Evolutionary conservation across 2,888 invertebrate species (phyloP).

Genomic region (Acrobeloides nanus): DNA sequence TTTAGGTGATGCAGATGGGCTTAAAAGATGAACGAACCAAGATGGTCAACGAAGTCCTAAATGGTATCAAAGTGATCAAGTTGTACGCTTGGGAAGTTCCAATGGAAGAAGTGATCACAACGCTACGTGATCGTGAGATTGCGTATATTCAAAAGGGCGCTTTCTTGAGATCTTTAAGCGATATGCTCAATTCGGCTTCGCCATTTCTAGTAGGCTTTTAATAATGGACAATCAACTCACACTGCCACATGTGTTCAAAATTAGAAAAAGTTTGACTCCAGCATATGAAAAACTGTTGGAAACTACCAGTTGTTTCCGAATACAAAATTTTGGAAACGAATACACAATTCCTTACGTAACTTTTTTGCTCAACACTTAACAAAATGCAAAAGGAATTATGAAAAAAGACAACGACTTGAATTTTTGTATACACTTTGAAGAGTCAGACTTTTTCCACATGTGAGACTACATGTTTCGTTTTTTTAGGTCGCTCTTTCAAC

Average conservation of each 20-base stretch:
- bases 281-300: too few relatives aligned
- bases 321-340: too few relatives aligned
- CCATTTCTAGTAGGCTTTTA: slow-evolving; percentile 42
- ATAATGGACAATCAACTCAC: too few relatives aligned
- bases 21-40: slow-evolving; percentile 86
- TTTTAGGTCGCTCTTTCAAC: slow-evolving; percentile 46
- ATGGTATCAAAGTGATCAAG: slow-evolving; percentile 70
- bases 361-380: too few relatives aligned
- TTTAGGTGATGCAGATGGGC: slow-evolving; percentile 73
- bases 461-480: slow-evolving; percentile 32
- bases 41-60: slow-evolving; percentile 83
- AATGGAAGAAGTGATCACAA: slow-evolving; percentile 44
- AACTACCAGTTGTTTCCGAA: too few relatives aligned
- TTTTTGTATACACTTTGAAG: too few relatives aligned
- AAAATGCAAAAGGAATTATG: too few relatives aligned
- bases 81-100: slow-evolving; percentile 60
- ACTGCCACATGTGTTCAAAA: too few relatives aligned
- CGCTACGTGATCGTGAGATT: slow-evolving; percentile 41
- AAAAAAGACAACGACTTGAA: too few relatives aligned
- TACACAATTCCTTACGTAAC: too few relatives aligned
- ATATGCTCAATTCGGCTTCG: slow-evolving; percentile 49
- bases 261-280: too few relatives aligned
- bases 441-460: slow-evolving; percentile 57
- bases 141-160: slow-evolving; percentile 55
- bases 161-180: slow-evolving; percentile 43